Evolutionary conservation across 2,888 invertebrate genomes (phyloP).

Genomic region (Drosophila gaucha): DNA sequence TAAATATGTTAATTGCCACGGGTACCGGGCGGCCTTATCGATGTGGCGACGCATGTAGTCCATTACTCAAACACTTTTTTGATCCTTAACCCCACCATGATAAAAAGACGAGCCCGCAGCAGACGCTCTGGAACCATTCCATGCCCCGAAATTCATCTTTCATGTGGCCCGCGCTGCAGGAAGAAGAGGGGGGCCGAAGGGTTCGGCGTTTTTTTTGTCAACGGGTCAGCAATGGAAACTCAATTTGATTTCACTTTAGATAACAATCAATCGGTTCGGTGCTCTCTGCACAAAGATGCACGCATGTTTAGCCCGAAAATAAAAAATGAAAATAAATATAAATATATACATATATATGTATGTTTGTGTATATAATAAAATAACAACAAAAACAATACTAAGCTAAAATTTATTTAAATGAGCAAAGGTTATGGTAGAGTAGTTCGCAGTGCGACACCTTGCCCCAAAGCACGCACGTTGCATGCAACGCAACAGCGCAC

Average conservation of each 20-base stretch:
- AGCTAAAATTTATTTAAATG: conserved; percentile 71
- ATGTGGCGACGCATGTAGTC: conserved; percentile 63
- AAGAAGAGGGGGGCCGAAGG: conserved; percentile 14
- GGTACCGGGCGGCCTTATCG: conserved; percentile 60
- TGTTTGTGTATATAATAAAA: not conserved
- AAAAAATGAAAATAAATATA: conserved; percentile 10
- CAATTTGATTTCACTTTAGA: conserved; percentile 77
- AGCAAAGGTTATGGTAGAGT: conserved; percentile 72
- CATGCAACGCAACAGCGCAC: conserved; percentile 64
- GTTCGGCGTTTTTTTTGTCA: conserved; percentile 41
- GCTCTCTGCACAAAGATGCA: conserved; percentile 41
- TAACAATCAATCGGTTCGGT: conserved; percentile 73
- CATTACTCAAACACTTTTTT: conserved; percentile 70
- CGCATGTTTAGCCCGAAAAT: conserved; percentile 48
- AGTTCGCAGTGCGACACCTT: conserved; percentile 77
- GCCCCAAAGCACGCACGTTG: conserved; percentile 71
- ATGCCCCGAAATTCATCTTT: conserved; percentile 48
- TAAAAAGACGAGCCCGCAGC: conserved; percentile 53
- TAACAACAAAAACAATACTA: conserved; percentile 17
- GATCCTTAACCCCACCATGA: conserved; percentile 65
- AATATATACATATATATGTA: conserved; percentile 6
- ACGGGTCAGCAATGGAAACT: conserved; percentile 68
- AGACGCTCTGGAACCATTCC: conserved; percentile 53
- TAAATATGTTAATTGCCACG: conserved; percentile 72
- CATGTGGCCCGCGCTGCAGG: conserved; percentile 52